These are phyloP conservation scores for Hypothenemus hampei DNA, from an alignment of 1,140 invertebrate species.

Conservation along the genomic window DNA sequence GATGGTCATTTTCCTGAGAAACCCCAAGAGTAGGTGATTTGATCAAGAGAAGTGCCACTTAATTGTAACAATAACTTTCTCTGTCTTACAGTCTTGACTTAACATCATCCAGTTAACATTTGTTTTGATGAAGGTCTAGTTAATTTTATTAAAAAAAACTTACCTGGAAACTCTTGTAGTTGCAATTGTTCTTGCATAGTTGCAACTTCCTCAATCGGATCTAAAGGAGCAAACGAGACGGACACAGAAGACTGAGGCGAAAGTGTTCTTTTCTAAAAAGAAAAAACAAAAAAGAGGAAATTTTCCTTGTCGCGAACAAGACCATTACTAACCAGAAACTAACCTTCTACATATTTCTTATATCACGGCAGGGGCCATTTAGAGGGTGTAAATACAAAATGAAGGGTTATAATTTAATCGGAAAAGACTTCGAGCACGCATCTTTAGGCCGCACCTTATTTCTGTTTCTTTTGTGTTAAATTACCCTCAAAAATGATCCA, in stretches of 20 bases:
- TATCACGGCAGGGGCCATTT: constrained; percentile 21
- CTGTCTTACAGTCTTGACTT: no score
- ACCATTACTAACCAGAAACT: constrained; percentile 19
- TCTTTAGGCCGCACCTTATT: constrained; percentile 38
- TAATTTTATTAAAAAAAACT: no score
- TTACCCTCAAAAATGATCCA: background rate
- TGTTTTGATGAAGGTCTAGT: no score
- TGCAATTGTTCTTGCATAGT: no score
- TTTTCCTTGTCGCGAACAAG: background rate
- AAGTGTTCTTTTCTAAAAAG: constrained; percentile 49
- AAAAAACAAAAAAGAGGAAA: constrained; percentile 11
- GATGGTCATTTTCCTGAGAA: no score
- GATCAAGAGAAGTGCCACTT: no score
- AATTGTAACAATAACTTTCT: no score
- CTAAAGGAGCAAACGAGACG: constrained; percentile 53
- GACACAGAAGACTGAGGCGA: constrained; percentile 62
- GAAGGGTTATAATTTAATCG: constrained; percentile 45
- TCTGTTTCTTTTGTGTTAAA: constrained; percentile 13
- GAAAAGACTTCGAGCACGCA: constrained; percentile 42
- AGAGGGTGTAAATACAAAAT: constrained; percentile 28
- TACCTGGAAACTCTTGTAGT: no score
- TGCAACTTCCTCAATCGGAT: no score
- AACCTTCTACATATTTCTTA: constrained; percentile 18
- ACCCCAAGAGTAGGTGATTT: no score
- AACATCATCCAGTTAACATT: no score